Base-by-base conservation (phyloP, 2,113 vertebrate genomes). In the Glaucidium brasilianum region DNA sequence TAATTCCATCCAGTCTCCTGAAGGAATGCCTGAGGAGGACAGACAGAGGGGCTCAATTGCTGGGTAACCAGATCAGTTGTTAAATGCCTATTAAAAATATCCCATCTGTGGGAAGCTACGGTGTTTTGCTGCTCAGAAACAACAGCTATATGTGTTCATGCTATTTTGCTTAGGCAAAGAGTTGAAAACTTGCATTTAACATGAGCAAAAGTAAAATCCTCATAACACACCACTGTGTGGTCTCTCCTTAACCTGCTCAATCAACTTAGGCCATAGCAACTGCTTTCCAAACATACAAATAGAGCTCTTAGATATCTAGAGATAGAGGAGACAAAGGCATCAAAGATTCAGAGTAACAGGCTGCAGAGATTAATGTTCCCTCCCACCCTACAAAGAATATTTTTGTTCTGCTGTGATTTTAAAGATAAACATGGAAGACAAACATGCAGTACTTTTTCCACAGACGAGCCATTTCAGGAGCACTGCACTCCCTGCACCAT, bases 401-500 rank as follows among this genome's bases (percentile, higher is more conserved):
- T 96, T 93, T 93, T 74, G 82, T 85, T 76, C 50, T 90, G 58
- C 53, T 90, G 22, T 55, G 47, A 85, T 92, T 91, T 90, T 89
- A 45, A 78, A 95, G 77, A 89, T 66, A 94, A 94, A 75, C 50
- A 23, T 45, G n/a, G 68, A 73, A 84, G 81, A 53, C 35, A 85
- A 79, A 85, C 29, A 84, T 9, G 43, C 32, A 80, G 32, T 53
- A 58, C 66, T 90, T 87, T 80, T 90, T 92, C 77, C 63, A 80
- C 39, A 27, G 77, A 73, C 63, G 14, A 92, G n/a, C 12, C 73
- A 72, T 87, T 80, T 83, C 25, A 37, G 47, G 49, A 84, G 20
- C 39, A 77, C n/a, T 39, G 17, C 27, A n/a, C 11, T 90, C 58
- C 27, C 56, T 49, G 63, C 1, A 0, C 67, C 58, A 55, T 13